A percentile compares a stretch with the other conserved stretches of the same genome.
Evolutionary conservation across 2,888 invertebrate genomes (phyloP).

Genomic region (Argyra leucocephala): DNA sequence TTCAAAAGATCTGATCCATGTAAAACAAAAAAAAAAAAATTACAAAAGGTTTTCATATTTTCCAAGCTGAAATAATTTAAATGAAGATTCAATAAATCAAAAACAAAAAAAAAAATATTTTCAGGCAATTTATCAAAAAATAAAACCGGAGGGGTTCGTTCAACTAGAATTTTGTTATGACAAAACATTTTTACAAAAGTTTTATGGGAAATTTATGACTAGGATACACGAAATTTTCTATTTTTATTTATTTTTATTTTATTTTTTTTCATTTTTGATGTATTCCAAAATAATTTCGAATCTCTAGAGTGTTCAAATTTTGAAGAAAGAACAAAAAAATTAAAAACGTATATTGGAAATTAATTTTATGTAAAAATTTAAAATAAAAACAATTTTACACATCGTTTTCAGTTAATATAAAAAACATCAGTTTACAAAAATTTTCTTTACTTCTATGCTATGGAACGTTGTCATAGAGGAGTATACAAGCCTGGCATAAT

Average conservation of each 20-base stretch:
- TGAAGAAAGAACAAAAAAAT: not conserved
- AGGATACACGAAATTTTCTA: not conserved
- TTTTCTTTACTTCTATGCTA: no score
- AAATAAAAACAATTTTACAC: no score
- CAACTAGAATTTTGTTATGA: not conserved
- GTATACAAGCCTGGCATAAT: no score
- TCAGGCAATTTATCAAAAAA: not conserved
- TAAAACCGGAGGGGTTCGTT: not conserved
- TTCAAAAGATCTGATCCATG: not conserved
- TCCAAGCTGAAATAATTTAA: not conserved
- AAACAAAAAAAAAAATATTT: not conserved
- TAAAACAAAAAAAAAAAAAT: not conserved
- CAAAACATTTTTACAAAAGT: not conserved
- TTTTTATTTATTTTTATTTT: not conserved
- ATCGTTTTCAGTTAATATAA: no score
- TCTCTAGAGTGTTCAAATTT: not conserved
- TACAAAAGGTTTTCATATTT: not conserved
- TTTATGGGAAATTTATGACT: not conserved
- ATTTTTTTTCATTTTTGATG: not conserved
- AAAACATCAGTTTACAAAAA: no score
- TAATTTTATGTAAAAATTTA: no score
- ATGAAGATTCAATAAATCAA: not conserved
- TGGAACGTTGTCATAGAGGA: no score
- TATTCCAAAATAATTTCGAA: no score
- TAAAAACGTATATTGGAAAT: no score